Conservation (phyloP, 2,113 vertebrate genomes). For the Apus apus region DNA sequence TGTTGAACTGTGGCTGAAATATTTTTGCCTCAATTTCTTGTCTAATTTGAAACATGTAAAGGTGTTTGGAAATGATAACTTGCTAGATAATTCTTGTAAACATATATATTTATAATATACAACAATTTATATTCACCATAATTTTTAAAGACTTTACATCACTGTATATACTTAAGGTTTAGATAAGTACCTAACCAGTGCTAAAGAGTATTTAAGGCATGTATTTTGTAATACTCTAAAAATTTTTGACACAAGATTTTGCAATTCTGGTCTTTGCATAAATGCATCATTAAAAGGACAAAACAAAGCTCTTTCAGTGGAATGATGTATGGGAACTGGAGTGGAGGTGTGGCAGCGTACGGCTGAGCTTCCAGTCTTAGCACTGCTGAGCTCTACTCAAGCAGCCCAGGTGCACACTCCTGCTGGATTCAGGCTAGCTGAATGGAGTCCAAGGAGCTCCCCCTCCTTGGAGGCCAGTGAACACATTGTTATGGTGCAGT, state of each 20-base stretch:
- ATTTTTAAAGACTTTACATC: background rate
- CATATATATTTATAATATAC: background rate
- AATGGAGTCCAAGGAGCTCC: background rate
- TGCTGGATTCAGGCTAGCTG: background rate
- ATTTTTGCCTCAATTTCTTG: background rate
- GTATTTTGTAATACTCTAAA: background rate
- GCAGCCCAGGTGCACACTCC: background rate
- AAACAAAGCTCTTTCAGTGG: background rate
- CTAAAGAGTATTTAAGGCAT: background rate
- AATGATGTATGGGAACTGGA: background rate
- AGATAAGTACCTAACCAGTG: background rate
- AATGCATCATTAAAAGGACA: background rate
- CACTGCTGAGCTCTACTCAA: background rate
- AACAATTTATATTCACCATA: background rate
- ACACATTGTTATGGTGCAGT: background rate
- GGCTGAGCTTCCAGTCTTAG: background rate
- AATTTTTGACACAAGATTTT: background rate
- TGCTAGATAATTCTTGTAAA: background rate
- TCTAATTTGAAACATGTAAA: background rate
- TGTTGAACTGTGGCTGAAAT: background rate
- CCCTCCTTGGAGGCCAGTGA: background rate
- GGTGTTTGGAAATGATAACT: background rate
- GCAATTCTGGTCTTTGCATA: background rate
- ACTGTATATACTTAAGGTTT: background rate
- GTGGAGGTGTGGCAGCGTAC: accelerated